phyloP scores from a whole-genome alignment of 2,797 vertebrate genomes.

The Adrianichthys oophorus region DNA sequence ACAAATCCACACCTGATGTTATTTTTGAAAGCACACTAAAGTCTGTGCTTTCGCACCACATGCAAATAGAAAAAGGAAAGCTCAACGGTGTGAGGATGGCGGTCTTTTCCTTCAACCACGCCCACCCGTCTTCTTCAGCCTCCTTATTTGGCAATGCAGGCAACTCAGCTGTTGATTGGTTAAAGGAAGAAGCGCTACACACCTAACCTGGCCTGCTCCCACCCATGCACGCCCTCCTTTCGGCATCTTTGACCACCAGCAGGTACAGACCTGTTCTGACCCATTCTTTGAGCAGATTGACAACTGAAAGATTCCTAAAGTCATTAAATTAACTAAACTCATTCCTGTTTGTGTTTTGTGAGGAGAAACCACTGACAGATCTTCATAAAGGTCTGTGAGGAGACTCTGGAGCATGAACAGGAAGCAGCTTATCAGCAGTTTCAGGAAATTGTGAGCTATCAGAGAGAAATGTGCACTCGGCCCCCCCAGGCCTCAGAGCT shows the following conservation, averaged over 20 bases:
- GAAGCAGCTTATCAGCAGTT: constrained; percentile 29
- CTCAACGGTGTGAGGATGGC: background rate
- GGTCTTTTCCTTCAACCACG: constrained; percentile 35
- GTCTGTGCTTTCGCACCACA: background rate
- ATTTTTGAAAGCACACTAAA: no score
- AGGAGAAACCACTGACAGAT: background rate
- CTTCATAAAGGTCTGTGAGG: no score
- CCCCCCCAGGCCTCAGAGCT: background rate
- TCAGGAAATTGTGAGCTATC: constrained; percentile 31
- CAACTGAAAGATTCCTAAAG: background rate
- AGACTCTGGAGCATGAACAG: constrained; percentile 1
- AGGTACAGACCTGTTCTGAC: background rate
- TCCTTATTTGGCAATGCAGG: constrained; percentile 62
- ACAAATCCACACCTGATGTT: background rate
- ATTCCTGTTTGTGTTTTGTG: background rate
- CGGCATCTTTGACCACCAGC: constrained; percentile 3
- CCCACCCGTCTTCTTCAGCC: constrained; percentile 23
- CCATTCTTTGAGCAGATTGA: background rate
- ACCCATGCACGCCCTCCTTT: constrained; percentile 1
- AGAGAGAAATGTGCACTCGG: background rate
- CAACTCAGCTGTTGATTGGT: constrained; percentile 59
- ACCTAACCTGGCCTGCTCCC: constrained; percentile 36
- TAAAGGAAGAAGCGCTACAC: constrained; percentile 13
- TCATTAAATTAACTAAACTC: background rate
- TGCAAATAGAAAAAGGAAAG: constrained; percentile 3